phyloP scores from a whole-genome alignment of 2,888 invertebrate species.

The Lacanobia oleracea region DNA sequence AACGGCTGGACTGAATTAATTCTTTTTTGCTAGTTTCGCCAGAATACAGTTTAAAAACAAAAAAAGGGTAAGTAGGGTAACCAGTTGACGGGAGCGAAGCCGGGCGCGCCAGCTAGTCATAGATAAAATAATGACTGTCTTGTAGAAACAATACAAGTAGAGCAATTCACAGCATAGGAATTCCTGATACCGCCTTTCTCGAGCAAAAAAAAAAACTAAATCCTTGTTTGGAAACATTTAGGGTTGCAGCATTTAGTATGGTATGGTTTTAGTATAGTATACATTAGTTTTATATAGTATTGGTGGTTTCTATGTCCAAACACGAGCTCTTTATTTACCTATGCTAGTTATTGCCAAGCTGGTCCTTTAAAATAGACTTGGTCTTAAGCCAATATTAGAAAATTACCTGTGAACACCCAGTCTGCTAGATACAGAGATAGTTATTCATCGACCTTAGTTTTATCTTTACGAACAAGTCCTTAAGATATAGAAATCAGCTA shows the following conservation, averaged over 20 bases:
- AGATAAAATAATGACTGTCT: neutral
- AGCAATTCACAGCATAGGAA: neutral
- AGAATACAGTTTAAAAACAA: too few relatives aligned
- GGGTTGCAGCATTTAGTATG: neutral
- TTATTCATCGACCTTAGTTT: neutral
- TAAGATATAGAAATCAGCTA: neutral
- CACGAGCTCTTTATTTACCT: constrained; percentile 5
- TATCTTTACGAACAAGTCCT: neutral
- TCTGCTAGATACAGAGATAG: neutral
- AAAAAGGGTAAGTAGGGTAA: too few relatives aligned
- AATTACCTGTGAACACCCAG: neutral
- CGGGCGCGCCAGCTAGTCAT: too few relatives aligned
- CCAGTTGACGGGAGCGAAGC: too few relatives aligned
- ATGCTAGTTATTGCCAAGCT: constrained; percentile 2
- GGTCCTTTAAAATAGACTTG: constrained; percentile 15
- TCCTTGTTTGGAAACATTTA: neutral
- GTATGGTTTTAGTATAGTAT: neutral
- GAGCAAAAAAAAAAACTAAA: neutral
- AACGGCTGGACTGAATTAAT: too few relatives aligned
- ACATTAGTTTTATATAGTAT: too few relatives aligned
- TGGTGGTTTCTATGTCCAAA: neutral
- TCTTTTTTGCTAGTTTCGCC: too few relatives aligned
- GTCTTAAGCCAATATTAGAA: constrained; percentile 8
- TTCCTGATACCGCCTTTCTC: neutral
- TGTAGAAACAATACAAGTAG: neutral